These are phyloP conservation scores for Pteria penguin DNA, from an alignment of 2,888 invertebrate species.

Conservation along the genomic window DNA sequence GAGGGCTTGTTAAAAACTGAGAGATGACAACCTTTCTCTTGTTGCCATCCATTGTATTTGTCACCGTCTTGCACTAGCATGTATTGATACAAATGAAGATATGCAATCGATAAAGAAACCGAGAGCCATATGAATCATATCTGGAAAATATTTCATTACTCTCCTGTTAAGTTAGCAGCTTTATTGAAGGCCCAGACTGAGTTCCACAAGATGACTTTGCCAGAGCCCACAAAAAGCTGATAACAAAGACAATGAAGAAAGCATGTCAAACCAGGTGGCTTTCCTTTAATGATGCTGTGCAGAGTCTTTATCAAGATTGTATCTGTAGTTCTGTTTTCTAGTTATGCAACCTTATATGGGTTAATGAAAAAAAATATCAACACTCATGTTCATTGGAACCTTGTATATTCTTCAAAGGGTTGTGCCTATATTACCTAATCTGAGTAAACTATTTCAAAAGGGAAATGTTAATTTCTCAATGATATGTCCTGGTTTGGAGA, in stretches of 20 bases:
- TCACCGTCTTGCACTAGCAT: constrained; percentile 7
- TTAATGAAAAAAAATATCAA: no score
- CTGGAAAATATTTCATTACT: constrained; percentile 10
- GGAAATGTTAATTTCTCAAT: neutral
- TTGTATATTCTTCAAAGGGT: no score
- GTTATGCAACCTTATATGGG: no score
- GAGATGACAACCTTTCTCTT: neutral
- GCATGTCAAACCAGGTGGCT: constrained; percentile 14
- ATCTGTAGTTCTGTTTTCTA: no score
- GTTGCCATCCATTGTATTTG: constrained; percentile 18
- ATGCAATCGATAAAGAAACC: neutral
- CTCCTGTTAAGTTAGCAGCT: neutral
- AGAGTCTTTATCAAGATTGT: no score
- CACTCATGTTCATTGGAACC: no score
- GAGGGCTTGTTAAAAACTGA: constrained; percentile 1
- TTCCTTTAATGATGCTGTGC: constrained; percentile 4
- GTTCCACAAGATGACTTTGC: neutral
- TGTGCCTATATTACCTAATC: no score
- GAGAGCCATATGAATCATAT: neutral
- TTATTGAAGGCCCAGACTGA: neutral
- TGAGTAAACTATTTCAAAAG: no score
- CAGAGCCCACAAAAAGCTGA: neutral
- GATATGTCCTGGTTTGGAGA: neutral
- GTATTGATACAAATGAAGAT: neutral
- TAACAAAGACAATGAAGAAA: constrained; percentile 2